phyloP scores from a whole-genome alignment of 2,797 vertebrate genomes.

The Sandelia bainsii region DNA sequence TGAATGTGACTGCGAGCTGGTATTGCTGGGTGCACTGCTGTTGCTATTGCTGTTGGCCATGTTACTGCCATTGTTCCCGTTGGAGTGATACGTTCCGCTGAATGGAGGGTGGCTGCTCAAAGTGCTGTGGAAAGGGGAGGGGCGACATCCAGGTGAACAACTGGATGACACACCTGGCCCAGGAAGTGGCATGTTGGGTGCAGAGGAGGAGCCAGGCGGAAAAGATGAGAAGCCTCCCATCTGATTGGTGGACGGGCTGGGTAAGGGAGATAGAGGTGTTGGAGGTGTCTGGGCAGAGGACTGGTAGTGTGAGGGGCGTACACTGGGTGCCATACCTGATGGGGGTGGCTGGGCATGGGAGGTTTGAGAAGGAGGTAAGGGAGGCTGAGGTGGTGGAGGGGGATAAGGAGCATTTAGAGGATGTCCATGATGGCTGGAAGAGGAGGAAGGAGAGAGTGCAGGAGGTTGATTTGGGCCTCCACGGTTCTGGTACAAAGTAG shows the following conservation, averaged over 20 bases:
- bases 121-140: slow-evolving; percentile 82
- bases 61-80: slow-evolving; percentile 75
- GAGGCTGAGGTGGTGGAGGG: slow-evolving; percentile 74
- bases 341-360: slow-evolving; percentile 76
- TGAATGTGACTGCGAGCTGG: slow-evolving; percentile 81
- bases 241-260: slow-evolving; percentile 85
- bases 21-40: slow-evolving; percentile 75
- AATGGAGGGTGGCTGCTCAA: slow-evolving; percentile 85
- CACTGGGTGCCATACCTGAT: slow-evolving; percentile 71
- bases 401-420: slow-evolving; percentile 77
- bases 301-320: slow-evolving; percentile 80
- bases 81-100: slow-evolving; percentile 83
- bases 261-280: slow-evolving; percentile 84
- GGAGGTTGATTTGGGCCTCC: slow-evolving; percentile 81
- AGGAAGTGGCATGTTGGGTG: slow-evolving; percentile 75
- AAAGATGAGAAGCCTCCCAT: slow-evolving; percentile 84
- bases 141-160: slow-evolving; percentile 84
- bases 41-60: slow-evolving; percentile 79
- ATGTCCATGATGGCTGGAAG: slow-evolving; percentile 79
- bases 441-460: slow-evolving; percentile 84
- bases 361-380: slow-evolving; percentile 69
- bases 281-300: slow-evolving; percentile 85
- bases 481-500: slow-evolving; percentile 82
- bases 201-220: slow-evolving; percentile 78
- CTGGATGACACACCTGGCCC: slow-evolving; percentile 78